These are phyloP conservation scores for Fulica atra DNA, from an alignment of 2,113 vertebrate genomes.

Conservation along the genomic window DNA sequence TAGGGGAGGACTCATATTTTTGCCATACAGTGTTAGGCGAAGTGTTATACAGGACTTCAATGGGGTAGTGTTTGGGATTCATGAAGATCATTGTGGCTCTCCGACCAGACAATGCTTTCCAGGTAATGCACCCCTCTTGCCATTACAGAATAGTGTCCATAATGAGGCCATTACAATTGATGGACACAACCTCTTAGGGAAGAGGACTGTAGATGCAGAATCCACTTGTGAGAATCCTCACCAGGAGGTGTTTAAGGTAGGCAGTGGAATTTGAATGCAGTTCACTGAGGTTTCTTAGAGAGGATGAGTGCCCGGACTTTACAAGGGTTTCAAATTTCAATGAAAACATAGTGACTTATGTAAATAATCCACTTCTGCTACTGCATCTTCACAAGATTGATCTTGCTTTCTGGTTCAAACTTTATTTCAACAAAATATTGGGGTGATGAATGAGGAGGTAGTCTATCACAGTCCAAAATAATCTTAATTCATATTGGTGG, in stretches of 20 bases:
- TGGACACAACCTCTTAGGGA: neutral
- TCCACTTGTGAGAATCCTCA: neutral
- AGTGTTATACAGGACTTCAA: neutral
- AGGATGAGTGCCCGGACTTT: neutral
- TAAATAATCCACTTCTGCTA: neutral
- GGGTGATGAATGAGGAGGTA: neutral
- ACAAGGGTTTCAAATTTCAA: neutral
- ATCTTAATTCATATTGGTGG: neutral
- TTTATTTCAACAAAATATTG: neutral
- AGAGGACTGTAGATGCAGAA: neutral
- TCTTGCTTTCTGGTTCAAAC: neutral
- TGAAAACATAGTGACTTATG: neutral
- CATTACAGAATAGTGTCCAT: fast-evolving
- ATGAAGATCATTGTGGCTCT: neutral
- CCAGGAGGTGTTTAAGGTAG: neutral
- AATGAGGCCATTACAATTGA: neutral
- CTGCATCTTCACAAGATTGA: neutral
- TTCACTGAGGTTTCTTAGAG: too few species aligned
- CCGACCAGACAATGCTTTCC: fast-evolving
- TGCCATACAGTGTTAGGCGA: neutral
- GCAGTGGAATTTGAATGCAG: neutral
- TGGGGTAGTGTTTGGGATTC: neutral
- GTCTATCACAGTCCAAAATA: neutral
- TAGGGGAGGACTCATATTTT: neutral
- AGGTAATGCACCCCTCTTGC: neutral